A percentile compares a stretch with the other conserved stretches of the same genome.
These are phyloP conservation scores for Sinhomidia bicolor DNA, from an alignment of 2,888 invertebrate species.

Conservation along the genomic window DNA sequence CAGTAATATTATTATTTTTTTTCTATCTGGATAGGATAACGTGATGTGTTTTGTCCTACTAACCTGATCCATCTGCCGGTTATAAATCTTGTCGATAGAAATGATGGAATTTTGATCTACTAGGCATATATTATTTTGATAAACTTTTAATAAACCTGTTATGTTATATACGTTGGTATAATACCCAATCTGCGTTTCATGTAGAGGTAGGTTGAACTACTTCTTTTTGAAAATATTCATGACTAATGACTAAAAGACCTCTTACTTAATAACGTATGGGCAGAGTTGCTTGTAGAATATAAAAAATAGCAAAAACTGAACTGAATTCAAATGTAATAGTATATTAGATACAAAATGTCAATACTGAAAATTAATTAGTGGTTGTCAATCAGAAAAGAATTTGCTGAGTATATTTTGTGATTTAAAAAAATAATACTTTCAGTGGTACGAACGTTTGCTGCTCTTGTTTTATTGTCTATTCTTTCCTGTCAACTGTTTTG, in stretches of 20 bases:
- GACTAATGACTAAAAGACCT: no score
- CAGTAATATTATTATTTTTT: neutral
- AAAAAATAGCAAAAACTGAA: no score
- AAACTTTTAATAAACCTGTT: no score
- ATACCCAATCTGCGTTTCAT: no score
- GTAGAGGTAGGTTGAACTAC: no score
- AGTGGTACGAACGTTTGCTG: neutral
- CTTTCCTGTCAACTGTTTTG: conserved; percentile 5
- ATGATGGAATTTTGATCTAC: neutral
- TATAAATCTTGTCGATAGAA: neutral
- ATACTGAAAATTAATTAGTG: neutral
- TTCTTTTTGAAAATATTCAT: no score
- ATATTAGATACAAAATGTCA: no score
- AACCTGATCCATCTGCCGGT: neutral
- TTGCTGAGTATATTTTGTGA: neutral
- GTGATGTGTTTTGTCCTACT: neutral
- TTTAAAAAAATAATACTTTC: neutral
- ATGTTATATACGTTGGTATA: no score
- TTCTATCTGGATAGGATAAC: neutral
- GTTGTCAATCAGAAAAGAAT: neutral
- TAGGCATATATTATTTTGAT: no score
- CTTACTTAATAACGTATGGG: no score
- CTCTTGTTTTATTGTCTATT: neutral
- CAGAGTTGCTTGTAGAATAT: no score
- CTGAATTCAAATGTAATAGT: no score